Conservation (phyloP, 2,888 invertebrate genomes). For the Silvanus unidentatus region DNA sequence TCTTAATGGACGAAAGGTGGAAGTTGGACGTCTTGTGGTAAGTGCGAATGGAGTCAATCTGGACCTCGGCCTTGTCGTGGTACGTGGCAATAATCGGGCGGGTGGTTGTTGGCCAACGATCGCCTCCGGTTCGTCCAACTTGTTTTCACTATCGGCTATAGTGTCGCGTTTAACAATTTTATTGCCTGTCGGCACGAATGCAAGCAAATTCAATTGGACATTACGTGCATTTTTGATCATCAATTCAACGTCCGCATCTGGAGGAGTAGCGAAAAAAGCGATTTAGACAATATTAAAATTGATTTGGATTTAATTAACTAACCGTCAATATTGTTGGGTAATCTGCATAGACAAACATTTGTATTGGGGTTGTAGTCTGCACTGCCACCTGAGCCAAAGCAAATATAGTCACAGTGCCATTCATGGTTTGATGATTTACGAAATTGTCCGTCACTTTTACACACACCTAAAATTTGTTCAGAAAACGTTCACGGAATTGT, state of each 20-base stretch:
- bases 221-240: constrained; percentile 17
- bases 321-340: constrained; percentile 18
- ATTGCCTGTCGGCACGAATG: neutral
- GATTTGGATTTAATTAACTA: constrained; percentile 4
- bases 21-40: no score
- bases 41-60: no score
- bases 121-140: neutral
- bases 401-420: constrained; percentile 22
- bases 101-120: neutral
- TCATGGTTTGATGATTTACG: constrained; percentile 14
- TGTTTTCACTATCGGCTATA: no score
- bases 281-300: constrained; percentile 1
- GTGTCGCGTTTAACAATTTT: constrained; percentile 1
- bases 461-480: no score
- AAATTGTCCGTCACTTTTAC: constrained; percentile 11
- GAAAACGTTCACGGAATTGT: no score
- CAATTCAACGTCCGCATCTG: constrained; percentile 12
- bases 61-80: no score
- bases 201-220: constrained; percentile 10
- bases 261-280: no score
- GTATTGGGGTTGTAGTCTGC: constrained; percentile 15
- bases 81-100: no score
- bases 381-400: constrained; percentile 20
- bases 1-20: no score
- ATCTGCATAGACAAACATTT: constrained; percentile 19